A percentile compares a stretch with the other conserved stretches of the same genome.
These are phyloP conservation scores for Epinotia brunnichana DNA, from an alignment of 2,888 invertebrate genomes.

Conservation along the genomic window DNA sequence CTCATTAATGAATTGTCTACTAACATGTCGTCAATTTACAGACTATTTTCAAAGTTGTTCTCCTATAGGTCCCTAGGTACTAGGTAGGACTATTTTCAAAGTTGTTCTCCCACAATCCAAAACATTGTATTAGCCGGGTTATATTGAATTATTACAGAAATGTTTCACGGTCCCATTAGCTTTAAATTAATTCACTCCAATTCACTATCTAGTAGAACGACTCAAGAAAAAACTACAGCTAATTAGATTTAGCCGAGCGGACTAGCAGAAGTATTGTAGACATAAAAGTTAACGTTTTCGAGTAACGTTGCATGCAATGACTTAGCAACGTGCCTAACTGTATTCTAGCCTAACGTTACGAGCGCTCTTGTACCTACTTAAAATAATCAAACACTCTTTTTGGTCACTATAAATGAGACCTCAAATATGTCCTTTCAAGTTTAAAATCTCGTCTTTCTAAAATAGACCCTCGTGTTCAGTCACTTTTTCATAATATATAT, in stretches of 20 bases:
- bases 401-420: not conserved
- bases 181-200: slow-evolving; percentile 61
- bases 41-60: not conserved
- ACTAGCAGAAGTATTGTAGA: slow-evolving; percentile 48
- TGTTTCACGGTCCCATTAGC: slow-evolving; percentile 64
- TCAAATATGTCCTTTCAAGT: not conserved
- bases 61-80: too few species aligned
- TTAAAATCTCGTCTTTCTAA: not conserved
- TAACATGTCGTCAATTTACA: slow-evolving; percentile 38
- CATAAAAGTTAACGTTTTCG: slow-evolving; percentile 54
- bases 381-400: not conserved
- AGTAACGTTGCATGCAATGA: slow-evolving; percentile 51
- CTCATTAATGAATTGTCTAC: slow-evolving; percentile 29
- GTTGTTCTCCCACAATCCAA: not conserved
- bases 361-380: not conserved
- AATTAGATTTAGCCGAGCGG: slow-evolving; percentile 63
- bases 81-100: not conserved
- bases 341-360: slow-evolving; percentile 25
- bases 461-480: not conserved
- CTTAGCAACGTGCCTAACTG: slow-evolving; percentile 42
- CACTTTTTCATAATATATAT: slow-evolving; percentile 1
- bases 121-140: slow-evolving; percentile 20
- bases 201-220: slow-evolving; percentile 58
- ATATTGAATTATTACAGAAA: slow-evolving; percentile 51
- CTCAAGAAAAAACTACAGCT: slow-evolving; percentile 60